Percentiles rank a stretch among this genome's conserved stretches.
These are phyloP conservation scores for Eupithecia subfuscata DNA, from an alignment of 2,888 invertebrate genomes.

Conservation along the genomic window DNA sequence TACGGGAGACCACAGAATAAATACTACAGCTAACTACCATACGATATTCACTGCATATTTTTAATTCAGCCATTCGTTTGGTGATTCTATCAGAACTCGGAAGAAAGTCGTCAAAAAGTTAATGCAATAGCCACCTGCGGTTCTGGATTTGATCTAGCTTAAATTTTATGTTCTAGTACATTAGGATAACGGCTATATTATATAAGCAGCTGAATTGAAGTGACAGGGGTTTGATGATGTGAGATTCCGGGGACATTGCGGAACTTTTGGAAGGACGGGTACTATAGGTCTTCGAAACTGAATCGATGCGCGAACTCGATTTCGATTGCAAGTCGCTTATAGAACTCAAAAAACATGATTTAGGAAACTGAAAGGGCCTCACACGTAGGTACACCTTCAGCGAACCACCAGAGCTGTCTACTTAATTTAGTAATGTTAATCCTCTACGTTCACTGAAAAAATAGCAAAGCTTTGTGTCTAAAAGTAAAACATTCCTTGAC, in stretches of 20 bases:
- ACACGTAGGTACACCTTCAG: too few relatives aligned
- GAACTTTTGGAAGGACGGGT: constrained; percentile 51
- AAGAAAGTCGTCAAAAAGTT: not conserved
- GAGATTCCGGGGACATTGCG: constrained; percentile 65
- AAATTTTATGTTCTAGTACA: not conserved
- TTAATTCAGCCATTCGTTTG: not conserved
- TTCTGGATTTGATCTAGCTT: too few relatives aligned
- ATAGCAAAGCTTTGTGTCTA: constrained; percentile 9
- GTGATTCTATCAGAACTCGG: not conserved
- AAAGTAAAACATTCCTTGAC: constrained; percentile 21
- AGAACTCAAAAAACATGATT: not conserved
- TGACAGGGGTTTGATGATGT: constrained; percentile 49
- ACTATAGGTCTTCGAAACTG: constrained; percentile 54
- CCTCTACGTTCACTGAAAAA: not conserved
- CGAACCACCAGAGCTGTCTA: too few relatives aligned
- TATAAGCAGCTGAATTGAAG: constrained; percentile 1
- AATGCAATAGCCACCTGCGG: not conserved
- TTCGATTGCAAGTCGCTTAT: not conserved
- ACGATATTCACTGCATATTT: constrained; percentile 1
- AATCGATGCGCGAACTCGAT: constrained; percentile 28
- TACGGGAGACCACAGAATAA: constrained; percentile 52
- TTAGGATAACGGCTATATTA: not conserved
- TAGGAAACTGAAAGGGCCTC: not conserved
- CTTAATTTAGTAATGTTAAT: not conserved
- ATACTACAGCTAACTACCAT: not conserved